Evolutionary conservation across 2,888 invertebrate genomes (phyloP).

Genomic region (Idaea aversata): DNA sequence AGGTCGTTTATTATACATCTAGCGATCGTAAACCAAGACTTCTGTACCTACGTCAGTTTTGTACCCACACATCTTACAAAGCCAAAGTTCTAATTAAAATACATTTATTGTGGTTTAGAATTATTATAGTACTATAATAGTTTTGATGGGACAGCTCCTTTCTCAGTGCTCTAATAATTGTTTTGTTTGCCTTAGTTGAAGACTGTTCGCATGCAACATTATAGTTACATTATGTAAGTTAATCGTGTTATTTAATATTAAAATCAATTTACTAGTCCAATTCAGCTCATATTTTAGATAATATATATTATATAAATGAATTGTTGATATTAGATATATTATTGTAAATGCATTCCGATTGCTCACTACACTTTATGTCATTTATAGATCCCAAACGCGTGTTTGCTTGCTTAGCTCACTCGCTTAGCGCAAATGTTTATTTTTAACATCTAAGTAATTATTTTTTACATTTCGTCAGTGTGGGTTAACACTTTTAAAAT

Average conservation of each 20-base stretch:
- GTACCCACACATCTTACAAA: not conserved
- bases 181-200: conserved; percentile 4
- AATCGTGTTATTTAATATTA: not conserved
- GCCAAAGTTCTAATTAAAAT: not conserved
- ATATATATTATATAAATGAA: conserved; percentile 2
- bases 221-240: not conserved
- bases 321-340: not conserved
- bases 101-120: not conserved
- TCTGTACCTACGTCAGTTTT: no score
- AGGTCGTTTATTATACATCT: no score
- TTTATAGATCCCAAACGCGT: no score
- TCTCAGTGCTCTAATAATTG: not conserved
- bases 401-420: not conserved
- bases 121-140: not conserved
- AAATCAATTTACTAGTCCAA: not conserved
- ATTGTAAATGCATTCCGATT: not conserved
- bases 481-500: no score
- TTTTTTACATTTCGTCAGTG: no score
- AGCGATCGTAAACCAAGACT: no score
- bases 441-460: not conserved
- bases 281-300: not conserved
- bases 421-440: not conserved
- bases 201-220: not conserved
- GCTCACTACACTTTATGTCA: not conserved
- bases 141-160: not conserved